Evolutionary conservation across 1,140 invertebrate genomes (phyloP).

Genomic region (Cydia fagiglandana): DNA sequence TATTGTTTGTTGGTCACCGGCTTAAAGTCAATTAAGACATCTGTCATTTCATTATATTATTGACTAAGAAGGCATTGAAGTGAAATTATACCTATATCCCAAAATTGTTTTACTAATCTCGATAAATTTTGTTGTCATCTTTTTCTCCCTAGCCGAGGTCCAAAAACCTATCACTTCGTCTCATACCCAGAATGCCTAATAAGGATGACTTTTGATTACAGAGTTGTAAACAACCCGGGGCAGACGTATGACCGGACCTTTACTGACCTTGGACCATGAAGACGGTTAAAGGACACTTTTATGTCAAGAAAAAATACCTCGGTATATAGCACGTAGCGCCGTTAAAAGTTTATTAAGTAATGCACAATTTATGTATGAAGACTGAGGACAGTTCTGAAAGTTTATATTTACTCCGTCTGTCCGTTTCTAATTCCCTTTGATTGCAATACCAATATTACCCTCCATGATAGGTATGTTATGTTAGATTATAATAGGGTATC

Average conservation of each 20-base stretch:
- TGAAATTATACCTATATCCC: too few species aligned
- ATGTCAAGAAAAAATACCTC: neutral
- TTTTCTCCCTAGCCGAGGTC: neutral
- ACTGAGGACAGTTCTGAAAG: too few species aligned
- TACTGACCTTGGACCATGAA: neutral
- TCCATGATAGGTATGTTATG: too few species aligned
- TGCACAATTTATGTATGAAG: too few species aligned
- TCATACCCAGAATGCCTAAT: neutral
- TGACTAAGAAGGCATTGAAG: too few species aligned
- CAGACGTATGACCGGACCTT: conserved; percentile 11
- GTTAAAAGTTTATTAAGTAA: neutral
- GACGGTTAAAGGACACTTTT: neutral
- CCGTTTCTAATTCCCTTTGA: too few species aligned
- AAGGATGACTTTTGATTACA: conserved; percentile 9
- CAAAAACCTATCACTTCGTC: neutral
- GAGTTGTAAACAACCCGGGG: conserved; percentile 4
- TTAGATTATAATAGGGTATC: too few species aligned
- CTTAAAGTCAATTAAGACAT: too few species aligned
- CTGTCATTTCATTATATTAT: too few species aligned
- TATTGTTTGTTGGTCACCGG: too few species aligned
- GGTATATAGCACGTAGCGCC: neutral
- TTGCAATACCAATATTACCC: too few species aligned
- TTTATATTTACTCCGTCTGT: too few species aligned
- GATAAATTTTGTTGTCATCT: neutral
- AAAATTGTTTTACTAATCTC: neutral